Evolutionary conservation across 2,888 invertebrate species (phyloP).

Genomic region (Masnerella sp.): DNA sequence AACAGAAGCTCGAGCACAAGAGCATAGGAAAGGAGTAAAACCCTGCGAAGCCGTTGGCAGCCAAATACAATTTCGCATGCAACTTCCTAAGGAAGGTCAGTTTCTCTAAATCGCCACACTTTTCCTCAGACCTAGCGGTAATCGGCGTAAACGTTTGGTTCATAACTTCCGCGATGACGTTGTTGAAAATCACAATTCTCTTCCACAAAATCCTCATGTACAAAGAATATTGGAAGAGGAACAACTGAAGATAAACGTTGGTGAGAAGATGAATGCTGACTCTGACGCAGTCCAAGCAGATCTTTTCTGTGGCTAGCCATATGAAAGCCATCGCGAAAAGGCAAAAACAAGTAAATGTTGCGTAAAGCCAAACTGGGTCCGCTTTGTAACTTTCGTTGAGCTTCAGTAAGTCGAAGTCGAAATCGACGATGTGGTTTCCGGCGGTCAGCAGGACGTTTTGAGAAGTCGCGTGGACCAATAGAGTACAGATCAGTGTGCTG

Average conservation of each 20-base stretch:
- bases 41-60: not conserved
- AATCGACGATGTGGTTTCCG: conserved; percentile 9
- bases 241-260: conserved; percentile 31
- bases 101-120: not conserved
- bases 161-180: not conserved
- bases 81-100: conserved; percentile 5
- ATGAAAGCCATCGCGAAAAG: not conserved
- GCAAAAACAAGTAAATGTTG: not conserved
- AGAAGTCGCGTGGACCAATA: not conserved
- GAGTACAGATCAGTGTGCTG: not conserved
- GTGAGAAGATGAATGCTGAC: conserved; percentile 3
- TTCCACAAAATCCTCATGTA: conserved; percentile 27
- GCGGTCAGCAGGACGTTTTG: conserved; percentile 4
- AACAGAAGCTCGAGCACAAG: conserved; percentile 18
- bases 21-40: conserved; percentile 34
- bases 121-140: not conserved
- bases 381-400: conserved; percentile 1
- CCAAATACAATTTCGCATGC: conserved; percentile 8
- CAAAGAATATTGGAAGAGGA: conserved; percentile 25
- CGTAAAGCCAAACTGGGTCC: not conserved
- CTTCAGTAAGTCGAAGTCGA: conserved; percentile 2
- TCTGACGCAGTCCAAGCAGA: not conserved
- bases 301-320: conserved; percentile 5
- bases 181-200: conserved; percentile 13
- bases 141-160: conserved; percentile 1